A percentile compares a stretch with the other conserved stretches of the same genome.
phyloP scores from a whole-genome alignment of 2,797 vertebrate genomes.

The Sebastes trivittatus region DNA sequence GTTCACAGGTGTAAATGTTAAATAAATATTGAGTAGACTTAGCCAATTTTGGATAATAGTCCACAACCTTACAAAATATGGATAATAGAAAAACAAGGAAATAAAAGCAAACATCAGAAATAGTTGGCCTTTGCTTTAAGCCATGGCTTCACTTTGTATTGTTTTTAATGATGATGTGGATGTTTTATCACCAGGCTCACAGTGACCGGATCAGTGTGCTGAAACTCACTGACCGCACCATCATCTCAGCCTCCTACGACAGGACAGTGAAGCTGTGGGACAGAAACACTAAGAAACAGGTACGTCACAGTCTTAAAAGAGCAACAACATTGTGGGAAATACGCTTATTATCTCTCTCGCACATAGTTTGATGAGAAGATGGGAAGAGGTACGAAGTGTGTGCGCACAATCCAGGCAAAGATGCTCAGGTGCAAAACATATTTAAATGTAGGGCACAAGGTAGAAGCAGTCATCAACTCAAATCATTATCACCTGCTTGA shows the following conservation, averaged over 20 bases:
- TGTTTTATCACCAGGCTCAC: slow-evolving; percentile 79
- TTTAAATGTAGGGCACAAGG: too few relatives aligned
- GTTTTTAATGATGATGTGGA: neutral
- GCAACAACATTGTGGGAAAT: neutral
- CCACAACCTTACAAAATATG: too few relatives aligned
- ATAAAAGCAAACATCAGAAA: neutral
- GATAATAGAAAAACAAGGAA: neutral
- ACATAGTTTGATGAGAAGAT: neutral
- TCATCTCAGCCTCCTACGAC: slow-evolving; percentile 88
- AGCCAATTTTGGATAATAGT: too few relatives aligned
- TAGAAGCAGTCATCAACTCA: too few relatives aligned
- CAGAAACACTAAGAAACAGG: slow-evolving; percentile 85
- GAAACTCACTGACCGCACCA: slow-evolving; percentile 73
- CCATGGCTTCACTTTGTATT: neutral
- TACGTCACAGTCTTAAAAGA: slow-evolving; percentile 15
- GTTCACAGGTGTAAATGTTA: too few relatives aligned
- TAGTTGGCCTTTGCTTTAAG: neutral
- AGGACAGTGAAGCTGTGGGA: slow-evolving; percentile 89
- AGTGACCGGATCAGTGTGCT: slow-evolving; percentile 82
- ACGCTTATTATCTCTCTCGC: neutral
- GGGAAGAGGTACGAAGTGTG: neutral
- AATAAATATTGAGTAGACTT: too few relatives aligned
- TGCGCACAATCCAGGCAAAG: neutral
- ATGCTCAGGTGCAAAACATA: too few relatives aligned
- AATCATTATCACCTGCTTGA: too few relatives aligned